A percentile compares a stretch with the other conserved stretches of the same genome.
phyloP scores from a whole-genome alignment of 2,113 vertebrate species.

The Centropristis striata region DNA sequence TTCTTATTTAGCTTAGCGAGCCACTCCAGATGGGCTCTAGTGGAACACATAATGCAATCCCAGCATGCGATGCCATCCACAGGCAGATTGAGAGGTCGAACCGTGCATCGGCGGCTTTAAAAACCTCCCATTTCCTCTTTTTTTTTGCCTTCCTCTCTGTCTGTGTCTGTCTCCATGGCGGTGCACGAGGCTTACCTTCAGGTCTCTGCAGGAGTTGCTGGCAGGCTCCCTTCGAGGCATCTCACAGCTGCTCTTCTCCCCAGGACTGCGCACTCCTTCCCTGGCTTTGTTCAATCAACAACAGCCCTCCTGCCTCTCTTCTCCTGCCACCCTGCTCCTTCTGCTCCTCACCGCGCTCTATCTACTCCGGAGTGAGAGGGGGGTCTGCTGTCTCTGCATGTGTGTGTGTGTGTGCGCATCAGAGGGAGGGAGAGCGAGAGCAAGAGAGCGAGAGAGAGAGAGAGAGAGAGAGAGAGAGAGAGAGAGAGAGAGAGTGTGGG shows the following conservation, averaged over 20 bases:
- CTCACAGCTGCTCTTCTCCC: conserved; percentile 75
- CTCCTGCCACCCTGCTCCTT: conserved; percentile 75
- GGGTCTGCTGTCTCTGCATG: conserved; percentile 53
- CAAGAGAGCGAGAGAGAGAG: conserved; percentile 35
- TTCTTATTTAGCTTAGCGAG: conserved; percentile 26
- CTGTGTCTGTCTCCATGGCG: conserved; percentile 28
- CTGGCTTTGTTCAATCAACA: conserved; percentile 75
- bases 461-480: conserved; percentile 40
- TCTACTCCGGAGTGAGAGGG: conserved; percentile 76
- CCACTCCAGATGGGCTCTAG: conserved; percentile 40
- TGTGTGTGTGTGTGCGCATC: background rate
- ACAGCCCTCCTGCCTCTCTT: conserved; percentile 69
- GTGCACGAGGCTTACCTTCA: conserved; percentile 80
- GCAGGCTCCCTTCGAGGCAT: conserved; percentile 81
- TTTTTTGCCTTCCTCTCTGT: conserved; percentile 13
- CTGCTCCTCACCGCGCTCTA: conserved; percentile 76
- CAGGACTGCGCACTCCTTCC: conserved; percentile 74
- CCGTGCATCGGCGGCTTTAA: conserved; percentile 62
- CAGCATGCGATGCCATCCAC: conserved; percentile 56
- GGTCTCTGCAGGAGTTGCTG: conserved; percentile 80
- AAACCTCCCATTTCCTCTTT: conserved; percentile 48
- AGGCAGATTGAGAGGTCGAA: conserved; percentile 55
- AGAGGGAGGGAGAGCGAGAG: conserved; percentile 20
- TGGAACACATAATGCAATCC: conserved; percentile 53
- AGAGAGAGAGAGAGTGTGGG: conserved; percentile 45